Evolutionary conservation across 2,797 vertebrate species (phyloP).

Genomic region (Chaunax sp.): DNA sequence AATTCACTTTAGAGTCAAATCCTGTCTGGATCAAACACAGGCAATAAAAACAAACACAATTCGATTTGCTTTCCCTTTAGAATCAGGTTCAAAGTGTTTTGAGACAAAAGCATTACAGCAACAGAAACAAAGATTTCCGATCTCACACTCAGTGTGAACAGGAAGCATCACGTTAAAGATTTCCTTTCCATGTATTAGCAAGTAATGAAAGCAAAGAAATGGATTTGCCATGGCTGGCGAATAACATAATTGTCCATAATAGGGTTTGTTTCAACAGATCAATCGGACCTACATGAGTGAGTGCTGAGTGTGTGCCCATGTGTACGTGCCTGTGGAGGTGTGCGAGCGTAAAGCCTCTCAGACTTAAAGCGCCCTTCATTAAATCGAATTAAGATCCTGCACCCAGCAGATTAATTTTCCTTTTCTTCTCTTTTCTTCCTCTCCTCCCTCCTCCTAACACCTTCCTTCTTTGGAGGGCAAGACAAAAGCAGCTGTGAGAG

Average conservation of each 20-base stretch:
- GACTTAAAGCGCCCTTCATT: constrained; percentile 78
- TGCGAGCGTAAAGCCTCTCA: constrained; percentile 71
- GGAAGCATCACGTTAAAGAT: constrained; percentile 77
- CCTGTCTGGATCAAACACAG: constrained; percentile 13
- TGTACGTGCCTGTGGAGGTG: constrained; percentile 65
- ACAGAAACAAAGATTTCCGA: constrained; percentile 72
- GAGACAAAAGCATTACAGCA: constrained; percentile 60
- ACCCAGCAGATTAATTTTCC: constrained; percentile 81
- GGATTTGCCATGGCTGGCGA: constrained; percentile 77
- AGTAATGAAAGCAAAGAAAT: constrained; percentile 77
- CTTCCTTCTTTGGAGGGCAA: constrained; percentile 55
- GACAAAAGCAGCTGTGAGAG: constrained; percentile 80
- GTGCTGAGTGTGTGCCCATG: constrained; percentile 59
- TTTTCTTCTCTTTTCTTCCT: constrained; percentile 62
- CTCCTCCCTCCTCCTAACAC: constrained; percentile 59
- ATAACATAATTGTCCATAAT: constrained; percentile 80
- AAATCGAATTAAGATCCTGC: constrained; percentile 84
- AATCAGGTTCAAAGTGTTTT: constrained; percentile 50
- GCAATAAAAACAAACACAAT: constrained; percentile 14
- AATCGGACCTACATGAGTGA: constrained; percentile 74
- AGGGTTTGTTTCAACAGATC: constrained; percentile 81
- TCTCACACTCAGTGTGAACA: constrained; percentile 68
- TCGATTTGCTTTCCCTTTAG: constrained; percentile 18
- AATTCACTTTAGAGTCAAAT: too few relatives aligned
- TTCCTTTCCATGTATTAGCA: constrained; percentile 75